Base-by-base conservation (phyloP, 2,797 vertebrate species). In the Cichlasoma orientale region DNA sequence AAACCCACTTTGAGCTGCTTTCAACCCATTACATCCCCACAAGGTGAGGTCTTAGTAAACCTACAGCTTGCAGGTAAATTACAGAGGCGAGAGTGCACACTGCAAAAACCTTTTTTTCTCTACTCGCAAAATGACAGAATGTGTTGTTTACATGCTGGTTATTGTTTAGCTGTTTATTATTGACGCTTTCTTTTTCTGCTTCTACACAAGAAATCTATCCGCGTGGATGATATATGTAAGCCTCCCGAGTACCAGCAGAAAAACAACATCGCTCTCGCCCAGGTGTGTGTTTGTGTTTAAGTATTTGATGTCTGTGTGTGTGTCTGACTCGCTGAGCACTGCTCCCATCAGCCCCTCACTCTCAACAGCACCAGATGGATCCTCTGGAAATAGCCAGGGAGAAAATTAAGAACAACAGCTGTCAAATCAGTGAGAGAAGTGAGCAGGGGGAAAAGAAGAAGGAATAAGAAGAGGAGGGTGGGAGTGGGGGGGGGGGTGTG, bases 331-430 rank as follows among this genome's bases (percentile, higher is more conserved):
- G 6, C 47, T 27, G 78, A 79, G 66, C 73, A 3, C 27, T 14
- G 68, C 59, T 82, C 80, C 73, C 80, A 85, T 83, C 86, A 74
- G 78, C 72, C 80, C 56, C 50, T 80, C 71, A 54, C 74, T 79
- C 77, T 56, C 73, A 18, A 59, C 82, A 72, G 71, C 68, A 54
- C 75, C 90, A 92, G 89, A 92, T 89, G 92, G 90, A 90, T 82
- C 57, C 63, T 44, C 7, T 10, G 75, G 69, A 90, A 90, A 90
- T 75, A 89, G 80, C 88, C 77, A 61, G 86, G 68, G 86, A 93
- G 86, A 78, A 89, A 87, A 89, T 90, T 84, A 91, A 92, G 86
- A 92, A 90, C 83, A 94, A 74, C 92, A 93, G 87, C 90, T 92
- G 92, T 90, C 86, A 90, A 82, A 72, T 84, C 70, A 74, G 75